Percentiles rank a stretch among this genome's conserved stretches.
Conservation (phyloP, 1,140 invertebrate species). For the Hesperophylax magnus region DNA sequence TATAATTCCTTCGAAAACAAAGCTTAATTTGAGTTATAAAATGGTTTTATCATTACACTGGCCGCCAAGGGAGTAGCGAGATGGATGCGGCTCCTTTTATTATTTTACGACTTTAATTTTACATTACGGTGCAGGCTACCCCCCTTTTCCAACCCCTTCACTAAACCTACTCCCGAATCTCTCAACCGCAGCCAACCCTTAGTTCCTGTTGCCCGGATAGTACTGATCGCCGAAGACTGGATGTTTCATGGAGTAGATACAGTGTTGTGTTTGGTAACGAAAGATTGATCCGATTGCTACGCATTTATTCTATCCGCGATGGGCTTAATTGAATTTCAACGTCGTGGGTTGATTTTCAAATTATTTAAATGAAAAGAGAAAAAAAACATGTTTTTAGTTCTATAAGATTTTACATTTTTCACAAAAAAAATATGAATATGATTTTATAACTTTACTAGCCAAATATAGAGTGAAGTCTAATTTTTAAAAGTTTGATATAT, state of each 20-base stretch:
- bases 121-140: constrained; percentile 51
- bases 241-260: not conserved
- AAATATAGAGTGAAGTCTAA: no score
- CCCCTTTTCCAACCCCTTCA: constrained; percentile 17
- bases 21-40: constrained; percentile 58
- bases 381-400: no score
- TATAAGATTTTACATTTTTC: no score
- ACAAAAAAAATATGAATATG: no score
- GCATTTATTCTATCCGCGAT: no score
- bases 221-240: constrained; percentile 14
- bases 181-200: constrained; percentile 31
- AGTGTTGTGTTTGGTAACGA: not conserved
- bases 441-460: no score
- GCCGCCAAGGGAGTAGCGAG: constrained; percentile 53
- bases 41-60: constrained; percentile 58
- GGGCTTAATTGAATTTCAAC: no score
- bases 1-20: constrained; percentile 55
- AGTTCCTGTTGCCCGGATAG: not conserved
- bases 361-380: no score
- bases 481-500: no score
- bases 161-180: constrained; percentile 5
- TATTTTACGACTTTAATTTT: constrained; percentile 59
- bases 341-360: no score
- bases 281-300: not conserved
- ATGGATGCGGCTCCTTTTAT: constrained; percentile 57